These are phyloP conservation scores for Sitta europaea DNA, from an alignment of 2,113 vertebrate genomes.

Conservation along the genomic window DNA sequence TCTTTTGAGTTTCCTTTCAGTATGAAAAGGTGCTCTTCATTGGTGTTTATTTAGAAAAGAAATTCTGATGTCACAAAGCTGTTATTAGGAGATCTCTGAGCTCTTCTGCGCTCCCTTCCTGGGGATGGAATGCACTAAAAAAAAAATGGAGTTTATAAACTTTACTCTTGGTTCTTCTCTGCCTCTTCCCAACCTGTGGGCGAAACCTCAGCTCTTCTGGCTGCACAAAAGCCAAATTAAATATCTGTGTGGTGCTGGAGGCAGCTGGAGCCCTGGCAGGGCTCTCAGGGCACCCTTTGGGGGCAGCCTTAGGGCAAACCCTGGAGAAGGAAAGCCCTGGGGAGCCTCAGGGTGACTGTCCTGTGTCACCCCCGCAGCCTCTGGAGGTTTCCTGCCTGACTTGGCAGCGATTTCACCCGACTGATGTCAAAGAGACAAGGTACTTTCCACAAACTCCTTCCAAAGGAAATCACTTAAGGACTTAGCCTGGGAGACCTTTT, in stretches of 20 bases:
- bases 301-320: background rate
- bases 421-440: background rate
- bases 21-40: background rate
- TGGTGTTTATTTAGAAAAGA: background rate
- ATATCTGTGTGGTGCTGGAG: background rate
- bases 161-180: background rate
- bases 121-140: background rate
- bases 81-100: background rate
- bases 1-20: background rate
- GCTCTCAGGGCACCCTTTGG: background rate
- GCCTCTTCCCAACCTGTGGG: background rate
- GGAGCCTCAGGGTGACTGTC: background rate
- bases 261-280: background rate
- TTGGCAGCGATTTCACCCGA: background rate
- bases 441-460: background rate
- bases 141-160: background rate
- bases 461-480: background rate
- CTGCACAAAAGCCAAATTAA: background rate
- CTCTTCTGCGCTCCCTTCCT: background rate
- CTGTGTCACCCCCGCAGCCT: rapidly evolving
- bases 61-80: background rate
- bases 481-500: background rate
- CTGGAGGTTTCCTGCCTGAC: background rate
- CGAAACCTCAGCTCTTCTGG: background rate
- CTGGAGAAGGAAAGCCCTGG: background rate